phyloP scores from a whole-genome alignment of 1,140 invertebrate species.

The Drosophila elegans region DNA sequence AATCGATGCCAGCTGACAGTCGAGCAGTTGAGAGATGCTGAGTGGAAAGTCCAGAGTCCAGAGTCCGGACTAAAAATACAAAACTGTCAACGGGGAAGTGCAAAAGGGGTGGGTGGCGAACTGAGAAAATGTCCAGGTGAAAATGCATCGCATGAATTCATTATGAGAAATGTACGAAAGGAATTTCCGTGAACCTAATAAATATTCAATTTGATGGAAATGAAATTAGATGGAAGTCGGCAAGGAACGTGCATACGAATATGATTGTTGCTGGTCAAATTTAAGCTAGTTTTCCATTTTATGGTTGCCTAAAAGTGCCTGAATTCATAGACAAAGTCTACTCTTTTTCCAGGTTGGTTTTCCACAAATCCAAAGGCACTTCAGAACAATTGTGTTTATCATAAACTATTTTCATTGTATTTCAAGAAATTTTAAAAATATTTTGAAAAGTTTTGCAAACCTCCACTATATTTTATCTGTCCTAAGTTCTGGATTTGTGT shows the following conservation, averaged over 20 bases:
- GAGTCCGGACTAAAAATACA: slow-evolving; percentile 10
- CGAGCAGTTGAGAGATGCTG: not conserved
- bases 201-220: slow-evolving; percentile 26
- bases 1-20: slow-evolving; percentile 21
- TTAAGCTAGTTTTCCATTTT: not conserved
- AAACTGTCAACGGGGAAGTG: slow-evolving; percentile 8
- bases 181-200: slow-evolving; percentile 23
- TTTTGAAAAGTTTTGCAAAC: too few relatives aligned
- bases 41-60: not conserved
- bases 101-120: slow-evolving; percentile 2
- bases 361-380: too few relatives aligned
- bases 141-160: slow-evolving; percentile 34
- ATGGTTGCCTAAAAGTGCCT: not conserved
- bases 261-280: not conserved
- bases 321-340: not conserved
- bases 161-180: slow-evolving; percentile 11
- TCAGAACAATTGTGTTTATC: too few relatives aligned
- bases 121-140: slow-evolving; percentile 7
- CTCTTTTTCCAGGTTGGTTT: too few relatives aligned
- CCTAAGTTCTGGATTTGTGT: too few relatives aligned
- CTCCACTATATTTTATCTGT: too few relatives aligned
- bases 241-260: slow-evolving; percentile 1
- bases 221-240: slow-evolving; percentile 21
- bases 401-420: too few relatives aligned
- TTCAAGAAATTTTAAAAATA: too few relatives aligned